Evolutionary conservation across 2,888 invertebrate species (phyloP).

Genomic region (Oligia strigilis): DNA sequence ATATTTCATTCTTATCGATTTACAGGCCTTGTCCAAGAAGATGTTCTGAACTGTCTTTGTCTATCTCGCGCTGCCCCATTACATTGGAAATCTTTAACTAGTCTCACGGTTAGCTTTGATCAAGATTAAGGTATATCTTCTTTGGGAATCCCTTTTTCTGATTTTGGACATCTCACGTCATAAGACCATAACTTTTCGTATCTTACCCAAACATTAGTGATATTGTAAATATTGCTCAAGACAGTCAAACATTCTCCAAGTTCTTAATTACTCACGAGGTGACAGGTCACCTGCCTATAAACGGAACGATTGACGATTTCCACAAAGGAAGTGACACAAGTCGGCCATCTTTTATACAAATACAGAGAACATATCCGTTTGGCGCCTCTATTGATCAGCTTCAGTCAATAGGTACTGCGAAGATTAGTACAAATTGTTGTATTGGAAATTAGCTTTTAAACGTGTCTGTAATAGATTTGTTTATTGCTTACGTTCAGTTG

Average conservation of each 20-base stretch:
- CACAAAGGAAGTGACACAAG: conserved; percentile 82
- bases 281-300: conserved; percentile 58
- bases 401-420: conserved; percentile 67
- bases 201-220: conserved; percentile 12
- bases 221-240: conserved; percentile 24
- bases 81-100: neutral
- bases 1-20: conserved; percentile 21
- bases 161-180: conserved; percentile 8
- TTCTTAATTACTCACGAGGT: conserved; percentile 57
- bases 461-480: conserved; percentile 20
- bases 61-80: neutral
- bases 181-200: conserved; percentile 9
- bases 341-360: conserved; percentile 81
- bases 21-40: neutral
- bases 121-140: neutral
- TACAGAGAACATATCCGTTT: conserved; percentile 80
- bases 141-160: neutral
- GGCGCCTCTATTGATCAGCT: conserved; percentile 75
- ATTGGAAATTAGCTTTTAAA: conserved; percentile 43
- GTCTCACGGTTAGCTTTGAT: neutral
- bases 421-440: conserved; percentile 47
- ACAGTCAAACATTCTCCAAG: conserved; percentile 34
- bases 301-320: conserved; percentile 63
- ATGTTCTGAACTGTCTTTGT: neutral
- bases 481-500: conserved; percentile 18